Evolutionary conservation across 2,888 invertebrate species (phyloP).

Genomic region (Cataglyphis albicans): DNA sequence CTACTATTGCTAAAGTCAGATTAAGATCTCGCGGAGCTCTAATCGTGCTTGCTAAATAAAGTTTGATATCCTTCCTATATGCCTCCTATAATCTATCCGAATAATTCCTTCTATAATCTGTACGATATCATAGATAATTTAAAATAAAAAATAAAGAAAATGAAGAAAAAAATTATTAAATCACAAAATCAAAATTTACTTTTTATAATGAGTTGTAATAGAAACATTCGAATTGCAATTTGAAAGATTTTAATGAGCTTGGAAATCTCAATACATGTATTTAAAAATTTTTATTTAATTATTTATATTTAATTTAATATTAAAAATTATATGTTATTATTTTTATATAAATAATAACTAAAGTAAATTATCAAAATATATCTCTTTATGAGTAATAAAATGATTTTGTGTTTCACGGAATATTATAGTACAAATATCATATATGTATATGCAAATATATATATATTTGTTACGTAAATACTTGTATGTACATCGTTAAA

Average conservation of each 20-base stretch:
- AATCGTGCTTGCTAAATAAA: background rate
- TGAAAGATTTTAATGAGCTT: background rate
- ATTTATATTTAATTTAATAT: too few relatives aligned
- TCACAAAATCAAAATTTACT: constrained; percentile 8
- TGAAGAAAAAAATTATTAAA: background rate
- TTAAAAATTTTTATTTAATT: too few relatives aligned
- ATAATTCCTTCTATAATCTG: background rate
- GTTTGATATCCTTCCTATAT: background rate
- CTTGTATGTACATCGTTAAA: background rate
- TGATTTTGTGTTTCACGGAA: background rate
- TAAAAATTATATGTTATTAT: too few relatives aligned
- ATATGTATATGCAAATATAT: background rate
- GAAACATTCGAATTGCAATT: background rate
- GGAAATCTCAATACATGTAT: background rate
- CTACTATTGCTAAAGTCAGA: constrained; percentile 20
- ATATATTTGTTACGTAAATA: background rate
- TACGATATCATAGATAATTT: background rate
- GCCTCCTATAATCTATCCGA: background rate
- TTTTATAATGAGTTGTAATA: background rate
- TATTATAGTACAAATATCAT: background rate
- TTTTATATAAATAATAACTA: too few relatives aligned
- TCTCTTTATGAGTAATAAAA: background rate
- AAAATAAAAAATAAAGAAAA: background rate
- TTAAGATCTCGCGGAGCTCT: constrained; percentile 27
- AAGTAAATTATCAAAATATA: background rate